Percentiles rank a stretch among this genome's conserved stretches.
Evolutionary conservation across 2,888 invertebrate species (phyloP).

Genomic region (Tetragonula carbonaria): DNA sequence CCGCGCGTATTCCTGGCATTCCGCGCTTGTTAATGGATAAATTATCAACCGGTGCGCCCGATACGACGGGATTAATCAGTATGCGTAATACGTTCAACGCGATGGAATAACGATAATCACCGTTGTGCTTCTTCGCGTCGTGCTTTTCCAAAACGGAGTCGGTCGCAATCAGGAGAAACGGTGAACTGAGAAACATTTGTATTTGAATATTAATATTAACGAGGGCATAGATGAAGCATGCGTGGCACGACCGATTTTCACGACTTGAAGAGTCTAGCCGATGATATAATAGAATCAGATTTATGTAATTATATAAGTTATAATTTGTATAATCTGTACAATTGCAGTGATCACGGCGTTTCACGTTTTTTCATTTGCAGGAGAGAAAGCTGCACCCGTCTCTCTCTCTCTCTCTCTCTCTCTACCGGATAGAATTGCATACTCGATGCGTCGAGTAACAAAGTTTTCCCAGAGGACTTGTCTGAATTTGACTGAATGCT

Average conservation of each 20-base stretch:
- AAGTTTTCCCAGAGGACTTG: slow-evolving; percentile 45
- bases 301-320: too few relatives aligned
- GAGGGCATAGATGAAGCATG: neutral
- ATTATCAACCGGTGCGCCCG: slow-evolving; percentile 24
- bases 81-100: slow-evolving; percentile 14
- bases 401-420: too few relatives aligned
- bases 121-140: neutral
- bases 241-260: neutral
- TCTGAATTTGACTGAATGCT: slow-evolving; percentile 41
- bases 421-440: slow-evolving; percentile 44
- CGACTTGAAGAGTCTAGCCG: neutral
- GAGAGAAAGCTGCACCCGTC: neutral
- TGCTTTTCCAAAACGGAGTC: neutral
- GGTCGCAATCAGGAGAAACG: neutral
- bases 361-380: too few relatives aligned
- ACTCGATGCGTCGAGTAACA: slow-evolving; percentile 44
- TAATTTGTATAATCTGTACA: too few relatives aligned
- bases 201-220: neutral
- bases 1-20: neutral
- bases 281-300: neutral
- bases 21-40: slow-evolving; percentile 29
- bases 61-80: slow-evolving; percentile 21
- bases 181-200: neutral
- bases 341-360: too few relatives aligned
- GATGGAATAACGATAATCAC: slow-evolving; percentile 14